Percentiles rank a stretch among this genome's conserved stretches.
These are phyloP conservation scores for Chironomus tentans DNA, from an alignment of 2,888 invertebrate species.

Conservation along the genomic window DNA sequence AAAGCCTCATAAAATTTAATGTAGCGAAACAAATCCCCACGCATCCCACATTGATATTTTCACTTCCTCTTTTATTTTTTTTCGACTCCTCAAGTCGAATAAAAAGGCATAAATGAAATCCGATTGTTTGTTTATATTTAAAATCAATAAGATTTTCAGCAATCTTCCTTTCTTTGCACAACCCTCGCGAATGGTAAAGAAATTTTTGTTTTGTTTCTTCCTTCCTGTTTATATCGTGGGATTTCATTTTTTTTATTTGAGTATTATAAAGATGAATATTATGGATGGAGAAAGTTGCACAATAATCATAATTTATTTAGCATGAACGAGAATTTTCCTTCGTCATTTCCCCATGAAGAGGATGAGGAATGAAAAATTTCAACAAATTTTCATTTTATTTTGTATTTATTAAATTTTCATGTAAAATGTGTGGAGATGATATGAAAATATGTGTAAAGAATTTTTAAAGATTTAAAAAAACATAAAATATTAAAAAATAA, in stretches of 20 bases:
- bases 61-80: background rate
- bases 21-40: constrained; percentile 1
- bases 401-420: no score
- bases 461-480: no score
- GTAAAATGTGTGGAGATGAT: no score
- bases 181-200: background rate
- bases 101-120: background rate
- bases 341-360: no score
- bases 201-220: background rate
- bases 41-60: background rate
- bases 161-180: background rate
- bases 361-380: no score
- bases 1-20: background rate
- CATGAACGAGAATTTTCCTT: no score
- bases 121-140: constrained; percentile 12
- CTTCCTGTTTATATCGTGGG: background rate
- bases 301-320: no score
- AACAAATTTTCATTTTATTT: no score
- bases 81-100: background rate
- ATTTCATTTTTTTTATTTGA: no score
- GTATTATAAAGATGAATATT: no score
- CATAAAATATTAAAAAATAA: no score
- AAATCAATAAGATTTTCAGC: constrained; percentile 2
- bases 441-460: no score
- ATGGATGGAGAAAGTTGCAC: background rate